phyloP scores from a whole-genome alignment of 2,888 invertebrate genomes.

The Ecdyonurus torrentis region DNA sequence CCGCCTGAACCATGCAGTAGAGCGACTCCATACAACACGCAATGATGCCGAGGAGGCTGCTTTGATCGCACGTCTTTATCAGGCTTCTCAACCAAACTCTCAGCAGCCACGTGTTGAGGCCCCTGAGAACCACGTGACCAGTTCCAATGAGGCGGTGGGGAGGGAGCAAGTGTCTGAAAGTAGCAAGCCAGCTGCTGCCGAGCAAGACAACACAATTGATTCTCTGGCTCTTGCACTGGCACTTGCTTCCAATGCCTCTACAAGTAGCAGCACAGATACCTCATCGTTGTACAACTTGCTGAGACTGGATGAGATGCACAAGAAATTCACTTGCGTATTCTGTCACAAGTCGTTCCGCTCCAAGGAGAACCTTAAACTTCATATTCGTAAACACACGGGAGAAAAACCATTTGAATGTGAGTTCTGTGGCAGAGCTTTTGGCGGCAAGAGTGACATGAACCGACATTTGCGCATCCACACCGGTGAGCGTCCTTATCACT shows the following conservation, averaged over 20 bases:
- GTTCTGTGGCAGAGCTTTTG: slow-evolving; percentile 76
- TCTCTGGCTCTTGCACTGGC: slow-evolving; percentile 32
- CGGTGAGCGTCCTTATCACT: slow-evolving; percentile 78
- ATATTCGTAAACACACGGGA: slow-evolving; percentile 72
- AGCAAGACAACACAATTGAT: slow-evolving; percentile 58
- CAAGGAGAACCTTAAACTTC: slow-evolving; percentile 73
- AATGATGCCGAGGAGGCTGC: slow-evolving; percentile 5
- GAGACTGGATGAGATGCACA: slow-evolving; percentile 50
- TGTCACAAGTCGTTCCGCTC: slow-evolving; percentile 80
- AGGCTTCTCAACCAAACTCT: slow-evolving; percentile 2
- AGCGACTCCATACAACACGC: slow-evolving; percentile 49
- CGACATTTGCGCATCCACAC: slow-evolving; percentile 77
- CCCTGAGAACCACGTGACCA: slow-evolving; percentile 40
- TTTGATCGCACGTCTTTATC: neutral
- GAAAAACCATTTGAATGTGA: slow-evolving; percentile 82
- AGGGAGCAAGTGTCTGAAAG: neutral
- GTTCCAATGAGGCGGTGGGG: slow-evolving; percentile 44
- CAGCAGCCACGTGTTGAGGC: slow-evolving; percentile 19
- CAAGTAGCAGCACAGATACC: slow-evolving; percentile 17
- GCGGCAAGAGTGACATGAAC: slow-evolving; percentile 74
- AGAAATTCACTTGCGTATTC: slow-evolving; percentile 70
- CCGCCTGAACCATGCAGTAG: slow-evolving; percentile 69
- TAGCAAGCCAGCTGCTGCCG: slow-evolving; percentile 24
- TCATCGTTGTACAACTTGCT: slow-evolving; percentile 28
- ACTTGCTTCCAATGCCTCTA: slow-evolving; percentile 20